Conservation (phyloP, 2,888 invertebrate genomes). For the Lithophane socia region DNA sequence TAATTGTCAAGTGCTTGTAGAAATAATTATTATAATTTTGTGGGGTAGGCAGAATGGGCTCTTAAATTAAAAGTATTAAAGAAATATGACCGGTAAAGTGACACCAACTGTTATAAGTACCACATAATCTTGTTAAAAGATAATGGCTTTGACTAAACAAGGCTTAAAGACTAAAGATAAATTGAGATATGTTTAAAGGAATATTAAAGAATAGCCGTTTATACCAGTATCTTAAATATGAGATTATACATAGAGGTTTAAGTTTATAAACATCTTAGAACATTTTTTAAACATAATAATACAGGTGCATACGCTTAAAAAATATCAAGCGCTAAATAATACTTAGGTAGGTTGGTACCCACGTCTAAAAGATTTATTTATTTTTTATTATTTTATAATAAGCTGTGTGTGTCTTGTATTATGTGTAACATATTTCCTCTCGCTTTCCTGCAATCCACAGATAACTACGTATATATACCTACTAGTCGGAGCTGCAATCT, state of each 20-base stretch:
- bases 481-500: too few species aligned
- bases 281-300: neutral
- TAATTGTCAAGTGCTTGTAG: slow-evolving; percentile 48
- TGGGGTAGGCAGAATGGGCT: slow-evolving; percentile 25
- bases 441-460: too few species aligned
- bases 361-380: neutral
- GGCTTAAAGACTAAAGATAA: slow-evolving; percentile 1
- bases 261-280: neutral
- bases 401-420: too few species aligned
- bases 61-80: slow-evolving; percentile 33
- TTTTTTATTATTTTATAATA: too few species aligned
- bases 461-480: too few species aligned
- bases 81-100: slow-evolving; percentile 2
- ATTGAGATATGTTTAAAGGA: neutral
- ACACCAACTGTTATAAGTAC: slow-evolving; percentile 6
- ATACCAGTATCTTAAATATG: neutral
- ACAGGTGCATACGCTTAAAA: neutral
- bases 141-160: slow-evolving; percentile 8
- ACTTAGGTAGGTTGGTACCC: neutral
- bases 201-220: neutral
- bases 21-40: slow-evolving; percentile 41
- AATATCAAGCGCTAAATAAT: neutral
- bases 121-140: neutral
- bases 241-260: neutral
- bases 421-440: too few species aligned